A percentile compares a stretch with the other conserved stretches of the same genome.
phyloP scores from a whole-genome alignment of 2,888 invertebrate species.

The Loripinus fragilis region DNA sequence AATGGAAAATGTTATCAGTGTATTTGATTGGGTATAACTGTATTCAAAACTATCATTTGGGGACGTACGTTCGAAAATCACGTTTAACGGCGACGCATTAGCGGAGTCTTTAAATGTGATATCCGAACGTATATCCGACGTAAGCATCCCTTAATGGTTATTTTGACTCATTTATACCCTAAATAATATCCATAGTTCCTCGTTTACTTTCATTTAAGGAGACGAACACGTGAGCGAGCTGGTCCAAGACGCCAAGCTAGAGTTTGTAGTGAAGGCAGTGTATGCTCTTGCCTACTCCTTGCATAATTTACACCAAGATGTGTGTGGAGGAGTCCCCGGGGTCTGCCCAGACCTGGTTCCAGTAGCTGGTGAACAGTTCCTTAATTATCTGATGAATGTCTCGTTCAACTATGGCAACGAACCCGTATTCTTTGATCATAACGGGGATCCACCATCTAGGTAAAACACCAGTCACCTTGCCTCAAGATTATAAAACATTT shows the following conservation, averaged over 20 bases:
- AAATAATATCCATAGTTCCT: too few relatives aligned
- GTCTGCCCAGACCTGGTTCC: slow-evolving; percentile 88
- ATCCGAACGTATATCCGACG: too few relatives aligned
- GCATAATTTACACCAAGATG: slow-evolving; percentile 88
- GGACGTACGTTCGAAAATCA: too few relatives aligned
- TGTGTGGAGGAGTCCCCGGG: slow-evolving; percentile 85
- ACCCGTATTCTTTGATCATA: slow-evolving; percentile 89
- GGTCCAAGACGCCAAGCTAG: slow-evolving; percentile 90
- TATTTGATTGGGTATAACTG: too few relatives aligned
- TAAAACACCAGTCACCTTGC: too few relatives aligned
- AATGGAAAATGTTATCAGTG: too few relatives aligned
- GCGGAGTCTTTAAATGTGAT: too few relatives aligned
- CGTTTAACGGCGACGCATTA: too few relatives aligned
- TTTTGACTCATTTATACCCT: too few relatives aligned
- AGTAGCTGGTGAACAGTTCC: slow-evolving; percentile 88
- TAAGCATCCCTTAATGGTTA: too few relatives aligned
- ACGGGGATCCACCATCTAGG: slow-evolving; percentile 92
- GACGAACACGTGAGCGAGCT: slow-evolving; percentile 83
- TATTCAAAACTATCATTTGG: too few relatives aligned
- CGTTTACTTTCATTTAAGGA: slow-evolving; percentile 85
- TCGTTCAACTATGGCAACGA: slow-evolving; percentile 87
- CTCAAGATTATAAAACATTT: too few relatives aligned
- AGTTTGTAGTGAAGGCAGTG: slow-evolving; percentile 91
- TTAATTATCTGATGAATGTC: slow-evolving; percentile 89
- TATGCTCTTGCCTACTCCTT: slow-evolving; percentile 90